phyloP scores from a whole-genome alignment of 2,888 invertebrate species.

The Himalopsyche tibetana region DNA sequence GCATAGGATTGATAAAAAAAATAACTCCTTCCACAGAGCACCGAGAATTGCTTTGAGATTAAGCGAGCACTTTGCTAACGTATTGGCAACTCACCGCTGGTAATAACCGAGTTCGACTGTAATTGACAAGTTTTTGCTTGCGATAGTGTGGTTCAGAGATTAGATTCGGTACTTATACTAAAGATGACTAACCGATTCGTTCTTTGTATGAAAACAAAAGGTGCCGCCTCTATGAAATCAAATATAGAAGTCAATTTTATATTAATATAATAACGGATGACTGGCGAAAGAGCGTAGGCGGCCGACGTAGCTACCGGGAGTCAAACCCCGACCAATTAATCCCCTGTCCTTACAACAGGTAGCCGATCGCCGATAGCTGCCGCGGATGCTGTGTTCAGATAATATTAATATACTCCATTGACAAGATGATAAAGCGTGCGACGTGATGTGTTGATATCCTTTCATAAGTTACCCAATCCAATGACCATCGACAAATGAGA shows the following conservation, averaged over 20 bases:
- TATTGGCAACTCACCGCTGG: too few relatives aligned
- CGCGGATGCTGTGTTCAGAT: neutral
- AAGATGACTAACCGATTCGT: conserved; percentile 51
- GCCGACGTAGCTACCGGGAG: neutral
- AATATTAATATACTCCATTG: neutral
- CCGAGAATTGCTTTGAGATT: too few relatives aligned
- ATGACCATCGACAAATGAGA: neutral
- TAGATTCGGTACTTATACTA: neutral
- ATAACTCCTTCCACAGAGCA: too few relatives aligned
- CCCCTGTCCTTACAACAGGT: conserved; percentile 49
- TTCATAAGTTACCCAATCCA: neutral
- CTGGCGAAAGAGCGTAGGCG: conserved; percentile 56
- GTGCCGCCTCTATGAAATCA: conserved; percentile 51
- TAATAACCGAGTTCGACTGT: too few relatives aligned
- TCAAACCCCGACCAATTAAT: conserved; percentile 56
- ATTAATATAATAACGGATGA: conserved; percentile 64
- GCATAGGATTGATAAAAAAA: too few relatives aligned
- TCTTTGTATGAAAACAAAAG: conserved; percentile 45
- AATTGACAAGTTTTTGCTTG: too few relatives aligned
- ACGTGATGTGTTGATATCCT: neutral
- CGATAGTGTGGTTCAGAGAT: too few relatives aligned
- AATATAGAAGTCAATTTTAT: conserved; percentile 64
- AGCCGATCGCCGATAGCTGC: conserved; percentile 41
- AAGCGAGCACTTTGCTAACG: too few relatives aligned
- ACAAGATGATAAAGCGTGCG: conserved; percentile 27